Conservation (phyloP, 1,140 invertebrate genomes). For the Spodoptera frugiperda region DNA sequence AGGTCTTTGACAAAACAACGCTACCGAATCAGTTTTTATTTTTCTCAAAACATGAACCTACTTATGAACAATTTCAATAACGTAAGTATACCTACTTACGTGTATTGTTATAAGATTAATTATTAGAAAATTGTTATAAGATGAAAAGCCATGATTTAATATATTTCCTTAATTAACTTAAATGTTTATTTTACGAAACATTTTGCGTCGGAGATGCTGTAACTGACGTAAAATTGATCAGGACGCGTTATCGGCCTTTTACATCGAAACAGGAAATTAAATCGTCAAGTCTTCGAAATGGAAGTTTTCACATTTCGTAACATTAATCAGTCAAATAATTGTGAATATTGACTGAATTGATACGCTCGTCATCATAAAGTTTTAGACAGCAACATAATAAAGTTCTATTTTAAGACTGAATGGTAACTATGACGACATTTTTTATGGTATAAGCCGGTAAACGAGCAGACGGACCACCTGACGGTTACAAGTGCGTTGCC, state of each 20-base stretch:
- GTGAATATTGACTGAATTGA: constrained; percentile 19
- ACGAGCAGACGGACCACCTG: too few relatives aligned
- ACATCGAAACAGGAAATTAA: constrained; percentile 42
- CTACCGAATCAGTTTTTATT: too few relatives aligned
- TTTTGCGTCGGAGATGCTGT: not conserved
- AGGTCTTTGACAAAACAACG: too few relatives aligned
- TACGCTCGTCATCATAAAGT: not conserved
- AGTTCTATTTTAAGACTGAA: too few relatives aligned
- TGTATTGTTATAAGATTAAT: too few relatives aligned
- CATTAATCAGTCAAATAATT: constrained; percentile 32
- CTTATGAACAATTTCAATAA: too few relatives aligned
- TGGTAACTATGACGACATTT: too few relatives aligned
- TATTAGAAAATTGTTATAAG: not conserved
- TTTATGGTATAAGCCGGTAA: too few relatives aligned
- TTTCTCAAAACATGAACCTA: too few relatives aligned
- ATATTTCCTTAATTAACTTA: not conserved
- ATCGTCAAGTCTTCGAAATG: constrained; percentile 45
- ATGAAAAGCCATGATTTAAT: not conserved
- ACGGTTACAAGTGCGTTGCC: too few relatives aligned
- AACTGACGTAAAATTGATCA: constrained; percentile 33
- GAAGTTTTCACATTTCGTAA: constrained; percentile 21
- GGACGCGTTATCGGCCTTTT: constrained; percentile 28
- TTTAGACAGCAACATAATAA: too few relatives aligned
- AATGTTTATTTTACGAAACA: not conserved
- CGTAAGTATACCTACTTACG: too few relatives aligned